Conservation (phyloP, 1,140 invertebrate species). For the Meloidogyne exigua region DNA sequence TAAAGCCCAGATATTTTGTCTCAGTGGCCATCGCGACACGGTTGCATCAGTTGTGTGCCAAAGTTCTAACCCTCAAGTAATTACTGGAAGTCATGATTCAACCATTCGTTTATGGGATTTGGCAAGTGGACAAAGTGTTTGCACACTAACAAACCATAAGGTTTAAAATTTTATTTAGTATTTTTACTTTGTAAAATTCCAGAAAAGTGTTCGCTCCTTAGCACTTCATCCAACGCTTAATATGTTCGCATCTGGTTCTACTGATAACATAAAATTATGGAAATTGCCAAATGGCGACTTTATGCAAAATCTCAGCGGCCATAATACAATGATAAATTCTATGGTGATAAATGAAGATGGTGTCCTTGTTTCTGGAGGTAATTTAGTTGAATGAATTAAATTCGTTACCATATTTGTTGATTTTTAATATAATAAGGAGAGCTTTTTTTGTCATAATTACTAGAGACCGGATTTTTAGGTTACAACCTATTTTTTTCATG, state of each 20-base stretch:
- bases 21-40: slow-evolving; percentile 94
- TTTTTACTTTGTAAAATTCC: slow-evolving; percentile 25
- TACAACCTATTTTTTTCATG: too few species aligned
- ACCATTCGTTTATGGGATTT: slow-evolving; percentile 92
- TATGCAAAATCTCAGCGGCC: slow-evolving; percentile 92
- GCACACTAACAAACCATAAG: slow-evolving; percentile 96
- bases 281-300: slow-evolving; percentile 96
- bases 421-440: too few species aligned
- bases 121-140: slow-evolving; percentile 87
- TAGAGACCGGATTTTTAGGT: too few species aligned
- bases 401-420: not conserved
- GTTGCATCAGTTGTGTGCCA: slow-evolving; percentile 90
- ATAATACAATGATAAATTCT: slow-evolving; percentile 96
- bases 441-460: too few species aligned
- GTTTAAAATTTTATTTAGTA: slow-evolving; percentile 29
- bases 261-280: slow-evolving; percentile 99
- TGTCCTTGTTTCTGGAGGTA: slow-evolving; percentile 89
- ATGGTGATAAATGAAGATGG: slow-evolving; percentile 88
- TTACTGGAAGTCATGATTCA: slow-evolving; percentile 73
- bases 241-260: slow-evolving; percentile 94
- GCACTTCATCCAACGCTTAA: slow-evolving; percentile 86
- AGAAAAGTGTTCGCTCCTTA: slow-evolving; percentile 86
- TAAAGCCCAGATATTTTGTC: slow-evolving; percentile 94
- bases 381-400: slow-evolving; percentile 6
- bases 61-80: slow-evolving; percentile 80